Percentiles rank a stretch among this genome's conserved stretches.
Conservation (phyloP, 2,888 invertebrate genomes). For the Cactoblastis cactorum region DNA sequence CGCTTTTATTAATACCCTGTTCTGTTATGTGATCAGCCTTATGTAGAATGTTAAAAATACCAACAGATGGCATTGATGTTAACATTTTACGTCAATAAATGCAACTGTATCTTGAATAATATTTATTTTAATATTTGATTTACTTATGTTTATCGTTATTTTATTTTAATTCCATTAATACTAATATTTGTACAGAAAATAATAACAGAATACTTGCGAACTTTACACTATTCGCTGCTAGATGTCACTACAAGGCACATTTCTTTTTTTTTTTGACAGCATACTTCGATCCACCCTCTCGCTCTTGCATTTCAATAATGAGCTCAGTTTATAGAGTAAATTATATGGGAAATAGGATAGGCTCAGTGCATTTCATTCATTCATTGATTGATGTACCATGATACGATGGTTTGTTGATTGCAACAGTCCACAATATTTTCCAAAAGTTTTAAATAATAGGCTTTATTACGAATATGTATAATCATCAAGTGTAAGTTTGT, state of each 20-base stretch:
- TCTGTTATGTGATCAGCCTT: background rate
- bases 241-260: background rate
- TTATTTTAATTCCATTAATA: background rate
- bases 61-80: background rate
- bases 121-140: background rate
- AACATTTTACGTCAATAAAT: background rate
- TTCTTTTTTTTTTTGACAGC: background rate
- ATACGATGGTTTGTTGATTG: background rate
- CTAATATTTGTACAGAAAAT: background rate
- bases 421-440: background rate
- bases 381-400: background rate
- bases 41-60: background rate
- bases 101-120: background rate
- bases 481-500: conserved; percentile 3
- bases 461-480: conserved; percentile 1
- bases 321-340: no score
- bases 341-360: no score
- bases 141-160: background rate
- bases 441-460: background rate
- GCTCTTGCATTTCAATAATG: background rate
- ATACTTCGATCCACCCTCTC: background rate
- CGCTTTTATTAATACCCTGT: background rate
- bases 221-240: background rate
- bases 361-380: conserved; percentile 6
- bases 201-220: background rate